These are phyloP conservation scores for Nesogale talazaci DNA, from an alignment of 2,113 vertebrate genomes.

Conservation along the genomic window DNA sequence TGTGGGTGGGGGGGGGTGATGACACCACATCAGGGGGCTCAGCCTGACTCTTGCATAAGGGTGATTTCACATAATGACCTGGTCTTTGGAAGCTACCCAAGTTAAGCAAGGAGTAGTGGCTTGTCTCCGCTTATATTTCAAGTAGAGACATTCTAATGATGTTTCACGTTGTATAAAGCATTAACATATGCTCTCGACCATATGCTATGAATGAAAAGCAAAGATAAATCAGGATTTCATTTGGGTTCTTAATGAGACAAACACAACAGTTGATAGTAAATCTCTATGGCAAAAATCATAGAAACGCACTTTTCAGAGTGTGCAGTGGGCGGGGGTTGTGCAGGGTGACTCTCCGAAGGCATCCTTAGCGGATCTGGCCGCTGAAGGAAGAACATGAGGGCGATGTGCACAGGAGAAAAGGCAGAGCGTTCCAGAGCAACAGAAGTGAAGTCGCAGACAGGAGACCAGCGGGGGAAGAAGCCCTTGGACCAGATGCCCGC, in stretches of 20 bases:
- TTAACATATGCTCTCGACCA: neutral
- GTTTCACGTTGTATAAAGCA: neutral
- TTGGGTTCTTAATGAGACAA: constrained; percentile 42
- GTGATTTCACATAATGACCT: too few relatives aligned
- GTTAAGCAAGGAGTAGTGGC: too few relatives aligned
- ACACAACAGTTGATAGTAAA: neutral
- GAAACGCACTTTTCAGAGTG: neutral
- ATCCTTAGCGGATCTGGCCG: neutral
- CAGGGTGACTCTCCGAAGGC: neutral
- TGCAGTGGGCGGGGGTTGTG: neutral
- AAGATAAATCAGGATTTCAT: constrained; percentile 3
- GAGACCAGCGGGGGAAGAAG: too few relatives aligned
- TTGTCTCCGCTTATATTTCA: neutral
- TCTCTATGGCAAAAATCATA: neutral
- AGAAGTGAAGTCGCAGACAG: too few relatives aligned
- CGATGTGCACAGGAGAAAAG: neutral
- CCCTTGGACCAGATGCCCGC: neutral
- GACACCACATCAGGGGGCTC: too few relatives aligned
- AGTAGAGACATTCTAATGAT: constrained; percentile 32
- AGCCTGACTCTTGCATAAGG: too few relatives aligned
- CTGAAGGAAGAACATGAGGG: neutral
- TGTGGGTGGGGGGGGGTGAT: too few relatives aligned
- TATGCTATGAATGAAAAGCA: neutral
- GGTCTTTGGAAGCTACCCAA: too few relatives aligned
- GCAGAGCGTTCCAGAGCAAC: neutral